Base-by-base conservation (phyloP, 2,113 vertebrate species). In the Neolamprologus caudopunctatus region DNA sequence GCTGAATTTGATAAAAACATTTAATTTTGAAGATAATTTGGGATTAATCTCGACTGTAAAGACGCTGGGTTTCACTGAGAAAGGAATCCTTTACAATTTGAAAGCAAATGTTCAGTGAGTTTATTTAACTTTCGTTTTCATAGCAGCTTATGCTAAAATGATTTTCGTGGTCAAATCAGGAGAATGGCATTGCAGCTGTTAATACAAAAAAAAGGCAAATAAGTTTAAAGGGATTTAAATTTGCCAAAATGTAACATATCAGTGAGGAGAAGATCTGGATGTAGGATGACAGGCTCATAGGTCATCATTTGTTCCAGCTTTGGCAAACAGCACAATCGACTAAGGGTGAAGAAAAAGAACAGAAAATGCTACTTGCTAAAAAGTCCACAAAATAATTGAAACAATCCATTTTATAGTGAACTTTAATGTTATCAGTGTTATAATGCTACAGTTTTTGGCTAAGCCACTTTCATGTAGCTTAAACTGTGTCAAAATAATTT, bases 381-480 rank as follows among this genome's bases (percentile, higher is more conserved):
- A 8, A 21, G 7, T 21, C 0, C 0, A 0, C 7, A 13, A 40
- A 0, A 4, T 68, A 40, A 11, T 24, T 40, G 0, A 40, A 40
- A 68, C 0, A 71, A 42, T 71, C 35, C 0, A 1, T 42, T 71
- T 40, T 71, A 42, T 14, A 42, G 7, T 71, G n/a, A 40, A 68
- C 19, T 68, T 26, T 73, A 40, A 73, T 26, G 37, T 17, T 45
- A 26, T 16, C 5, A 1, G 13, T 7, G 37, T 3, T 68, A 21
- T 8, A 5, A 21, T 21, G n/a, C 1, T 68, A 6, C n/a, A 13
- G 11, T 42, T 26, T 16, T 73, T 26, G 35, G 33, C 35, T 68
- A 68, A 26, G 68, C 2, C 37, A 16, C 21, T 73, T 45, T 73
- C n/a, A 73, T 26, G 21, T 73, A 3, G 24, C 1, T 42, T 71